Percentiles rank a stretch among this genome's conserved stretches.
These are phyloP conservation scores for Anoplius nigerrimus DNA, from an alignment of 2,888 invertebrate species.

Conservation along the genomic window DNA sequence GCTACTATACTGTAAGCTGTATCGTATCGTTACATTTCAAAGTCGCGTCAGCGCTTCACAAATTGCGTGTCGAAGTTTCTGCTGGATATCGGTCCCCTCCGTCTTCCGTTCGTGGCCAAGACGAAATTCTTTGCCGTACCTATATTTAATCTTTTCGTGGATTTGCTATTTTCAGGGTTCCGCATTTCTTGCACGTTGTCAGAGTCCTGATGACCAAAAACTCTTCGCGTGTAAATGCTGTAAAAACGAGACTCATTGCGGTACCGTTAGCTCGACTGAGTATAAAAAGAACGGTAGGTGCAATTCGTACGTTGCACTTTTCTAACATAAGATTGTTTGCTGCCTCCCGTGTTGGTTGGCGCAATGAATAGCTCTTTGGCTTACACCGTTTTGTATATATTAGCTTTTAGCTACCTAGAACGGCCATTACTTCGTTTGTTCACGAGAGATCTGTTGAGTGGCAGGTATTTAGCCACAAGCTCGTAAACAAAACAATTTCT, in stretches of 20 bases:
- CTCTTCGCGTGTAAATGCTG: no score
- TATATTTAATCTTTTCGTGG: no score
- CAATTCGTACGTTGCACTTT: no score
- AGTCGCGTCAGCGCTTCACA: conserved; percentile 10
- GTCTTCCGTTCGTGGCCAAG: background rate
- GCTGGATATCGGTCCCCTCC: background rate
- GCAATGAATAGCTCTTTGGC: no score
- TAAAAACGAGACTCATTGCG: no score
- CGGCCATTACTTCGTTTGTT: conserved; percentile 51
- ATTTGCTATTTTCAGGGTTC: no score
- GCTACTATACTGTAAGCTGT: conserved; percentile 26
- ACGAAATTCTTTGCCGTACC: no score
- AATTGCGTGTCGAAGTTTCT: conserved; percentile 16
- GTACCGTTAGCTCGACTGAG: no score
- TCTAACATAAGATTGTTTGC: background rate
- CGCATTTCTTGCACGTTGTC: no score
- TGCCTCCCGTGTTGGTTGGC: background rate
- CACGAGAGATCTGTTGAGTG: conserved; percentile 46
- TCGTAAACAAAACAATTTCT: conserved; percentile 47
- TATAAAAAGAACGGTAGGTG: no score
- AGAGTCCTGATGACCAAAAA: no score
- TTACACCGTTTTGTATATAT: conserved; percentile 3
- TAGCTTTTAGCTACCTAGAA: conserved; percentile 41
- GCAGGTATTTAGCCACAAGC: conserved; percentile 41
- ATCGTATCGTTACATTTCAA: conserved; percentile 12